These are phyloP conservation scores for Gavia stellata DNA, from an alignment of 2,113 vertebrate genomes.

Conservation along the genomic window DNA sequence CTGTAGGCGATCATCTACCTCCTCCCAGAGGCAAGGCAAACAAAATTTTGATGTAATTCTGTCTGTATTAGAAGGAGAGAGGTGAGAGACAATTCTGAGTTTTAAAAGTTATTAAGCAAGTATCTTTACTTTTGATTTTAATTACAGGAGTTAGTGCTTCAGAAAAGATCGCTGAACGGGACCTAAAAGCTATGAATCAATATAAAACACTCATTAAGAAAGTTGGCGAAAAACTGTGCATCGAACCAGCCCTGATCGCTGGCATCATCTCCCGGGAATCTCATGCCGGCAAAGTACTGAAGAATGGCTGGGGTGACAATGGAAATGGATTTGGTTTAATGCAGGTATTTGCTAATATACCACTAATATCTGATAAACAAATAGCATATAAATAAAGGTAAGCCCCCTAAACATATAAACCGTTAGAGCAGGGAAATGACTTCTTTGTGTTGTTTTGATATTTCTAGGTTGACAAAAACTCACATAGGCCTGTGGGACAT, in stretches of 20 bases:
- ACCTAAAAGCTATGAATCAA: constrained; percentile 49
- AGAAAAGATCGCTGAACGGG: constrained; percentile 62
- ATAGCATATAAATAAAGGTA: neutral
- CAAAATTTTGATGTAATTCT: neutral
- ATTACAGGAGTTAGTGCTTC: constrained; percentile 69
- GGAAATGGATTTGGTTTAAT: constrained; percentile 77
- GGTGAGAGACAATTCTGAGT: neutral
- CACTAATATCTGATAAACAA: neutral
- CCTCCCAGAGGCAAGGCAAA: neutral
- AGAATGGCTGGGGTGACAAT: constrained; percentile 62
- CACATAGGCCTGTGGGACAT: constrained; percentile 20
- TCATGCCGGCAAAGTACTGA: constrained; percentile 57
- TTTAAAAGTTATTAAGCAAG: neutral
- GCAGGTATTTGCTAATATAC: constrained; percentile 67
- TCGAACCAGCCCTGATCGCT: constrained; percentile 73
- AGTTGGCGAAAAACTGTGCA: constrained; percentile 43
- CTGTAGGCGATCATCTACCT: neutral
- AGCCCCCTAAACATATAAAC: neutral
- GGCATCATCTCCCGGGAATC: constrained; percentile 78
- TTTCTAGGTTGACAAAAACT: constrained; percentile 71
- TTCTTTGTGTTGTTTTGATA: neutral
- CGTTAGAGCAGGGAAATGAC: neutral
- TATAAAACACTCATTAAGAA: constrained; percentile 68
- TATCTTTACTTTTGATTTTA: neutral
- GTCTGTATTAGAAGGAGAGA: neutral